Percentiles rank a stretch among this genome's conserved stretches.
phyloP scores from a whole-genome alignment of 2,113 vertebrate species.

The Hiodon alosoides region DNA sequence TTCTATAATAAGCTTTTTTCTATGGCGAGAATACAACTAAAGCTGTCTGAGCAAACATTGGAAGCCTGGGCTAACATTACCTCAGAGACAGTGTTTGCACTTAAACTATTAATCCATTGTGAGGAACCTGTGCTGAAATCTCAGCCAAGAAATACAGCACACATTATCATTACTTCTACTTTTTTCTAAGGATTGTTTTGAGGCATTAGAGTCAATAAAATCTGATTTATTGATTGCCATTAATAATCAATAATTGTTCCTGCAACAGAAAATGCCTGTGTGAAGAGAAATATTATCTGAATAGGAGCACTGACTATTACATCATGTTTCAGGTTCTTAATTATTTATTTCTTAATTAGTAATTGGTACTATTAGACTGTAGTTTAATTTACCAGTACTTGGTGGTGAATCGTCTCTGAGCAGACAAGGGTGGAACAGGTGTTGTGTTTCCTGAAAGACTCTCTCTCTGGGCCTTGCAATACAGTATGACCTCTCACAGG shows the following conservation, averaged over 20 bases:
- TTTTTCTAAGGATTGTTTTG: no score
- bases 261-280: no score
- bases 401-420: neutral
- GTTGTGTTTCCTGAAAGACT: neutral
- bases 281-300: no score
- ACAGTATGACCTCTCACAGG: neutral
- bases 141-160: no score
- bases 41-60: neutral
- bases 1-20: neutral
- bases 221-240: neutral
- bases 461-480: constrained; percentile 4
- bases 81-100: neutral
- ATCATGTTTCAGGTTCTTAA: no score
- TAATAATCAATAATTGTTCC: neutral
- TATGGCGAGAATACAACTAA: neutral
- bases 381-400: neutral
- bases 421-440: neutral
- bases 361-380: no score
- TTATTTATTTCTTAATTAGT: neutral
- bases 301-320: no score
- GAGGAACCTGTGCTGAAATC: neutral
- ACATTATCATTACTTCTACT: no score
- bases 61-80: neutral
- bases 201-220: no score
- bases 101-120: neutral